Percentiles rank a stretch among this genome's conserved stretches.
These are phyloP conservation scores for Microplitis deprimator DNA, from an alignment of 2,888 invertebrate genomes.

Conservation along the genomic window DNA sequence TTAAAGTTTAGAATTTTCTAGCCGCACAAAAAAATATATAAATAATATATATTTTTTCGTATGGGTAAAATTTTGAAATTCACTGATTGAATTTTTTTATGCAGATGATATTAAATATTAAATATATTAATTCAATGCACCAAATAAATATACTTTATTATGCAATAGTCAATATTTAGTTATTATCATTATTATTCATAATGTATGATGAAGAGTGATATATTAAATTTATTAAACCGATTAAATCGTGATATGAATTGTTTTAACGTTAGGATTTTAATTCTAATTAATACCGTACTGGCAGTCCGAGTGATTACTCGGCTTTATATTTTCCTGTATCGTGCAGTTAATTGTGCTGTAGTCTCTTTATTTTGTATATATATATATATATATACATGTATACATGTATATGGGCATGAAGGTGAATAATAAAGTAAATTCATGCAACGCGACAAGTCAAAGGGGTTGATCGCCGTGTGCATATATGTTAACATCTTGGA, in stretches of 20 bases:
- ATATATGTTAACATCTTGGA: not conserved
- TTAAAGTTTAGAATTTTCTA: too few relatives aligned
- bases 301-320: slow-evolving; percentile 37
- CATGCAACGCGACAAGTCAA: slow-evolving; percentile 14
- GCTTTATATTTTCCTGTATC: slow-evolving; percentile 37
- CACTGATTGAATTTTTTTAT: too few relatives aligned
- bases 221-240: not conserved
- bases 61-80: too few relatives aligned
- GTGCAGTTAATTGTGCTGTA: slow-evolving; percentile 48
- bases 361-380: slow-evolving; percentile 20
- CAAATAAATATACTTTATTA: too few relatives aligned
- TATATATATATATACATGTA: not conserved
- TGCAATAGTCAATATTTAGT: not conserved
- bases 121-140: too few relatives aligned
- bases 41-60: too few relatives aligned
- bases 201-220: not conserved
- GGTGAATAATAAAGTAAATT: slow-evolving; percentile 41
- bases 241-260: slow-evolving; percentile 14
- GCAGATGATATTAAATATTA: too few relatives aligned
- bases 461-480: slow-evolving; percentile 5
- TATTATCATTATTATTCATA: not conserved
- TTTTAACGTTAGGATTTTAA: slow-evolving; percentile 43
- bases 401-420: not conserved
- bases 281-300: slow-evolving; percentile 46
- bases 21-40: too few relatives aligned